Base-by-base conservation (phyloP, 2,888 invertebrate genomes). In the Apamea monoglypha region DNA sequence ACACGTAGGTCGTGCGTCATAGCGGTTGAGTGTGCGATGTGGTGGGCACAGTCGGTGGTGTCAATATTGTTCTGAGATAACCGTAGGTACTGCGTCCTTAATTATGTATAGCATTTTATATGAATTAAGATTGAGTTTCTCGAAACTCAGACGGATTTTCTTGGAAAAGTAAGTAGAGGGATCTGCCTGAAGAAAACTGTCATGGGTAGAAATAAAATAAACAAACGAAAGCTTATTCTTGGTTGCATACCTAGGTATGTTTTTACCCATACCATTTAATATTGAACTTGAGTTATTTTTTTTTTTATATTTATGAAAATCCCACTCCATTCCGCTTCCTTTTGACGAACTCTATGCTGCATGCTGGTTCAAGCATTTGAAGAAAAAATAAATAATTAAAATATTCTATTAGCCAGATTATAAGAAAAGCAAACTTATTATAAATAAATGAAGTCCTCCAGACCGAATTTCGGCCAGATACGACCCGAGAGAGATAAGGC, bases 21-120 rank as follows among this genome's bases (percentile, higher is more conserved):
- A 69, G 74, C 53, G 56, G 77, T 72, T 73, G 50, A 76, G 78
- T 81, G 71, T 81, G 70, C 81, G 59, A 68, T 80, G 72, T 53
- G 44, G 21, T 66, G 66, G 61, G 67, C 74, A 73, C 47, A 69
- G 74, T 63, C 16, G 50, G 44, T 56, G 70, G 21, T 63, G 87
- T 88, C 79, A 87, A 87, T 88, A 87, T 87, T 86, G 76, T 69
- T 78, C 63, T 36, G n/a, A 70, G 84, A 88, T 88, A 83, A 76
- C 50, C 14, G 18, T 78, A 29, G 16, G 12, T 59, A n/a, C 56
- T 5, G n/a, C 56, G 12, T 66, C 66, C 56, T 29, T 32, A 56
- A 64, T 32, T n/a, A 61, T 25, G 14, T 40, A 50, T 16, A 40
- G 40, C n/a, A 71, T 32, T n/a, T 18, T 47, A 56, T 56, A 36